Conservation (phyloP, 2,113 vertebrate species). For the Xerus inauris region DNA sequence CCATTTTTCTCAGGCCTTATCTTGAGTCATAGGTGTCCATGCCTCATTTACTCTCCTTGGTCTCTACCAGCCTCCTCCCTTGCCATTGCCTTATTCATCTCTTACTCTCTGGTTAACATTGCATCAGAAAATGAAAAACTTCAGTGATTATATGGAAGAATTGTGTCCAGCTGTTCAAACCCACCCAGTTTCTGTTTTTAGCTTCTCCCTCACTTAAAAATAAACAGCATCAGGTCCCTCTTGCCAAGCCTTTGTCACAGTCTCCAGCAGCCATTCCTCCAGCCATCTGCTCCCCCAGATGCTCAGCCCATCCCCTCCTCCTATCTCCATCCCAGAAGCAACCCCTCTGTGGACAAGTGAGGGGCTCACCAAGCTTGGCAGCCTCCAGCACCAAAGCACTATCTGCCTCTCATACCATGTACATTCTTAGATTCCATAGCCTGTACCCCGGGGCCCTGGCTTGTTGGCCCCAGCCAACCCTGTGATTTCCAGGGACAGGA, state of each 20-base stretch:
- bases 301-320: neutral
- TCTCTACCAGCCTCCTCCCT: neutral
- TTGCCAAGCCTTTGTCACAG: slow-evolving; percentile 75
- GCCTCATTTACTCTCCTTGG: neutral
- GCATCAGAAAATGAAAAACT: slow-evolving; percentile 61
- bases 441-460: neutral
- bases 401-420: neutral
- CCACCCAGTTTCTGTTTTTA: slow-evolving; percentile 74
- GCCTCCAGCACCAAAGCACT: neutral
- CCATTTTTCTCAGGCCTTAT: neutral
- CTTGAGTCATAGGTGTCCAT: neutral
- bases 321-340: neutral
- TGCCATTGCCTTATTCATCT: neutral
- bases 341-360: neutral
- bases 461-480: neutral
- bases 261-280: slow-evolving; percentile 65
- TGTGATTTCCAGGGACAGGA: slow-evolving; percentile 1
- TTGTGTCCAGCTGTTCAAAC: slow-evolving; percentile 75
- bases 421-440: neutral
- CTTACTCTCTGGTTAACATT: neutral
- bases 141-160: slow-evolving; percentile 34
- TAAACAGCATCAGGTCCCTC: slow-evolving; percentile 46
- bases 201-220: slow-evolving; percentile 69
- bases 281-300: slow-evolving; percentile 74
- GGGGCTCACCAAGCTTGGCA: neutral